These are phyloP conservation scores for Ips nitidus DNA, from an alignment of 1,140 invertebrate genomes.

Conservation along the genomic window DNA sequence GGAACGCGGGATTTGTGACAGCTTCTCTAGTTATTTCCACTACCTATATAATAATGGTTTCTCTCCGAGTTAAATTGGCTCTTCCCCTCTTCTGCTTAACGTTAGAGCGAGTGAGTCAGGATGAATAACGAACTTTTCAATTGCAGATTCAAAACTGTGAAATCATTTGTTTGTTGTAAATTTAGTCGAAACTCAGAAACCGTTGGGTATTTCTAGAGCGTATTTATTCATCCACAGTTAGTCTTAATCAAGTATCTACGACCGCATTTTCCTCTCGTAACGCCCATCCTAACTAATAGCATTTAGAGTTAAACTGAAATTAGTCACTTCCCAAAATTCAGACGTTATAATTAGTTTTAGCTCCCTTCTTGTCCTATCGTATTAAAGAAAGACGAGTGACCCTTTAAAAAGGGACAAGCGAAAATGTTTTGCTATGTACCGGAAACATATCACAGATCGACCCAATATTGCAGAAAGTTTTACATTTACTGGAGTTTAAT, in stretches of 20 bases:
- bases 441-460: neutral
- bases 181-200: no score
- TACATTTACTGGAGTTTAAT: neutral
- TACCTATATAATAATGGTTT: slow-evolving; percentile 1
- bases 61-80: slow-evolving; percentile 1
- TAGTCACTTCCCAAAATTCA: slow-evolving; percentile 31
- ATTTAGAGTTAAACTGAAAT: slow-evolving; percentile 33
- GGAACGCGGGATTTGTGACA: slow-evolving; percentile 1
- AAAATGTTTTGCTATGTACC: slow-evolving; percentile 14
- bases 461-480: neutral
- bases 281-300: slow-evolving; percentile 29
- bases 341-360: slow-evolving; percentile 21
- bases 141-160: no score
- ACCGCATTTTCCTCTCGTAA: slow-evolving; percentile 21
- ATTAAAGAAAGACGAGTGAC: slow-evolving; percentile 11
- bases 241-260: slow-evolving; percentile 19
- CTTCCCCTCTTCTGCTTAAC: neutral
- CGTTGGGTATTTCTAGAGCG: neutral
- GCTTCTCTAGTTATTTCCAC: slow-evolving; percentile 1
- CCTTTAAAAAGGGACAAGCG: slow-evolving; percentile 11
- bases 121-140: no score
- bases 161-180: no score
- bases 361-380: slow-evolving; percentile 9
- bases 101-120: no score
- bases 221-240: slow-evolving; percentile 24